Percentiles rank a stretch among this genome's conserved stretches.
Conservation (phyloP, 1,140 invertebrate genomes). For the Bombyx mandarina region DNA sequence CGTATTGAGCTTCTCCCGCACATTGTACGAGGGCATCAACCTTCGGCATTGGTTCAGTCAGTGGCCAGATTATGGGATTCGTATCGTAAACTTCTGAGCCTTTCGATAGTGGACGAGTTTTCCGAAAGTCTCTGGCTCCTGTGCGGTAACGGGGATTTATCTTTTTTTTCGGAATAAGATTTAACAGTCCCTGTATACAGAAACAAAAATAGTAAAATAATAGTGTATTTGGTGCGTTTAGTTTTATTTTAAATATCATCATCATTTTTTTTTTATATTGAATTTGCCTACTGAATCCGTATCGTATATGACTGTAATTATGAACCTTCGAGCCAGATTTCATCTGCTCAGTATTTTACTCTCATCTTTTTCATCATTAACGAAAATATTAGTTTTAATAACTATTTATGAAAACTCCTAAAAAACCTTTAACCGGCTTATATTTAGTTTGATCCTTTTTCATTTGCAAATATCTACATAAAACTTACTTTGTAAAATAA, state of each 20-base stretch:
- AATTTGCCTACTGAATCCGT: too few species aligned
- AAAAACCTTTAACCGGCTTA: too few species aligned
- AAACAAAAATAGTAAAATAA: too few species aligned
- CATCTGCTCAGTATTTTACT: too few species aligned
- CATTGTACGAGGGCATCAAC: slow-evolving; percentile 76
- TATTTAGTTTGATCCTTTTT: background rate
- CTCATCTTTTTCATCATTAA: too few species aligned
- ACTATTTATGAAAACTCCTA: too few species aligned
- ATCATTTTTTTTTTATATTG: too few species aligned
- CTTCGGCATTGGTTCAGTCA: slow-evolving; percentile 76
- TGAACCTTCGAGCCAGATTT: too few species aligned
- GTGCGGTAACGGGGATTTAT: slow-evolving; percentile 29
- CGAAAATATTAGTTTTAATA: too few species aligned
- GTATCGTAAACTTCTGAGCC: slow-evolving; percentile 77
- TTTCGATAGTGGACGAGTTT: slow-evolving; percentile 72
- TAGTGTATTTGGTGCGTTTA: too few species aligned
- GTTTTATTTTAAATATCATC: too few species aligned
- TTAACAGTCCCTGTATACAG: slow-evolving; percentile 24
- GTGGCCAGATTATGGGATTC: slow-evolving; percentile 75
- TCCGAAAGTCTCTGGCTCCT: slow-evolving; percentile 53
- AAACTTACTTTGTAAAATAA: slow-evolving; percentile 79
- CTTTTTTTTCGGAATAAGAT: slow-evolving; percentile 20
- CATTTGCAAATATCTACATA: slow-evolving; percentile 56
- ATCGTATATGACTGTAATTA: too few species aligned
- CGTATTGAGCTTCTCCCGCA: slow-evolving; percentile 75